Base-by-base conservation (phyloP, 2,797 vertebrate species). In the Brotula barbata region DNA sequence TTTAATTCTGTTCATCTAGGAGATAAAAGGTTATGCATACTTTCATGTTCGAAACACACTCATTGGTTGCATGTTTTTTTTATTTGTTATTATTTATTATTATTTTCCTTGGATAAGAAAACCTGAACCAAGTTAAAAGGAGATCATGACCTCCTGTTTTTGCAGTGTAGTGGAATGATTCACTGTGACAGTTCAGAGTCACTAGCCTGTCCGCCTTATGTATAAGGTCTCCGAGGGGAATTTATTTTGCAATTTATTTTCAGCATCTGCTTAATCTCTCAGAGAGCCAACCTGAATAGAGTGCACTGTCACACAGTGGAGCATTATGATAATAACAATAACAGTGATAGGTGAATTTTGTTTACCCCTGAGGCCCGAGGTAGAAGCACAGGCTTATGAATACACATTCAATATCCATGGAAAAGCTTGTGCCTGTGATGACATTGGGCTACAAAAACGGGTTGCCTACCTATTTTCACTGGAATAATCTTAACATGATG, bases 201-300 rank as follows among this genome's bases (percentile, higher is more conserved):
- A 53, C 51, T 15, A 33, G 63, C 60, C 60, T 37, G 39, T 53
- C 63, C 51, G 64, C 64, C 64, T 57, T 52, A 41, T 40, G 36
- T 13, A 9, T 41, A n/a, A n/a, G 1, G 45, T 62, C 68, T 78
- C 77, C 37, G 57, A 17, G 59, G 77, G 70, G 74, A 81, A 78
- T 85, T 81, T 76, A 58, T 80, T 86, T 85, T 83, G 64, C 74
- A 68, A 77, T 89, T 88, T 80, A 57, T 88, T 78, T 74, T 68
- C 72, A 74, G 79, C 79, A 83, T 87, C 83, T 85, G 82, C 44
- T 85, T 86, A 86, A 87, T 83, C 77, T 85, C 79, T 68, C 70
- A 70, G 68, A 65, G 72, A 84, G 85, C 81, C 84, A 81, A 78
- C 80, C 72, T 77, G 77, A 73, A 83, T 85, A 75, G 83, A 84